These are phyloP conservation scores for Poecilus cupreus DNA, from an alignment of 2,888 invertebrate species.

Conservation along the genomic window DNA sequence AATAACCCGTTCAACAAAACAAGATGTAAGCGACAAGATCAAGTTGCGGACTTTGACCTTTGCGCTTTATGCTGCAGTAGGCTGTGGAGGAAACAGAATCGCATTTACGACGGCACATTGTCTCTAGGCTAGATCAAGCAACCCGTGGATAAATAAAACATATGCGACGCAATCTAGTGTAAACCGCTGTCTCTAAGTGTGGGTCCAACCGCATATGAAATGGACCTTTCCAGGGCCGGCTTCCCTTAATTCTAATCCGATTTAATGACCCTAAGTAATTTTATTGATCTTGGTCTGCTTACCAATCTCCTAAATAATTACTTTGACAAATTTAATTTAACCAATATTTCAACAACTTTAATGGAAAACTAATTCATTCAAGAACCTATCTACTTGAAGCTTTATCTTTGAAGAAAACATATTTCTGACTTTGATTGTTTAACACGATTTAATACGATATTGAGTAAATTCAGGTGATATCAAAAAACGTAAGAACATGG, in stretches of 20 bases:
- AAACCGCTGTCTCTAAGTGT: background rate
- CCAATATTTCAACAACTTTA: background rate
- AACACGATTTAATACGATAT: too few species aligned
- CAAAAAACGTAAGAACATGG: too few species aligned
- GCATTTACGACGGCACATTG: constrained; percentile 34
- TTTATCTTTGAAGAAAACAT: too few species aligned
- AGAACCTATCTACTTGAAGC: too few species aligned
- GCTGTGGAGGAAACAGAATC: constrained; percentile 17
- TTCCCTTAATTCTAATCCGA: constrained; percentile 12
- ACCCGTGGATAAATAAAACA: constrained; percentile 46
- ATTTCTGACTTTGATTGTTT: too few species aligned
- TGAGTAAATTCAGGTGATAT: too few species aligned
- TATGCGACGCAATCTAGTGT: constrained; percentile 47
- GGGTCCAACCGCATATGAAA: constrained; percentile 10
- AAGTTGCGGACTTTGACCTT: constrained; percentile 27
- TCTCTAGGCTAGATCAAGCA: constrained; percentile 33
- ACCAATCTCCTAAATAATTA: background rate
- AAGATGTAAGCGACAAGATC: constrained; percentile 24
- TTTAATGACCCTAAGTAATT: constrained; percentile 11
- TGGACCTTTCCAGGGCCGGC: constrained; percentile 9
- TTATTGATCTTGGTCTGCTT: background rate
- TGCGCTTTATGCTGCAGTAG: constrained; percentile 18
- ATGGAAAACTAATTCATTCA: too few species aligned
- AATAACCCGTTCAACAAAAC: constrained; percentile 9
- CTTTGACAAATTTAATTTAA: background rate